Base-by-base conservation (phyloP, 1,140 invertebrate species). In the Pseudomyrmex concolor region DNA sequence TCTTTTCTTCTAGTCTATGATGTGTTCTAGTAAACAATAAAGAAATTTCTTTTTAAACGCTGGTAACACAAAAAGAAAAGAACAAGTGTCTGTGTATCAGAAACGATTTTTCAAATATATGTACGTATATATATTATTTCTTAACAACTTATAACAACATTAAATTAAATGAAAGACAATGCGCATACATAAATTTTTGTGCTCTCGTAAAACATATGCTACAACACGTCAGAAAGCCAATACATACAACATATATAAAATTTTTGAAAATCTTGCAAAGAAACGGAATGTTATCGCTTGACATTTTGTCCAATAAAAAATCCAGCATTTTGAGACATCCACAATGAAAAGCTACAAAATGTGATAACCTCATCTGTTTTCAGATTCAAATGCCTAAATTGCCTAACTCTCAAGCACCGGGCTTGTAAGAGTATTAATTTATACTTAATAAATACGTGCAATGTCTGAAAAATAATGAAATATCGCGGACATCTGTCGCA, bases 331-430 rank as follows among this genome's bases (percentile, higher is more conserved):
- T 34, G 34, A 34, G 34, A 34, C 34, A 7, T 34, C 0, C 13
- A 13, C 9, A 50, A 8, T 17, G 25, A 8, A 25, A 43, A 22
- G 12, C 12, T 83, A 64, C 77, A 86, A 78, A 84, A 74, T 54
- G 25, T 73, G 64, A 71, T 57, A 78, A 66, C 76, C 73, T 86
- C 68, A 86, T 92, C 86, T 91, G 80, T 84, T 94, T 93, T 80
- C 92, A 93, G 93, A 94, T 94, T 88, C 88, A 93, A 93, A 93
- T 93, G 89, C 92, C 93, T 83, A 84, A 86, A 83, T 73, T 83
- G 73, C 73, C 90, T 73, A 88, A 83, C 71, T 83, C 74, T 80
- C 86, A 85, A 86, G 77, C 74, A 63, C 78, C 88, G 73, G 81
- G 34, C 50, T 87, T 85, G 34, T 86, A 17, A 89, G 87, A 89